phyloP scores from a whole-genome alignment of 2,113 vertebrate genomes.

The Apteryx mantelli region DNA sequence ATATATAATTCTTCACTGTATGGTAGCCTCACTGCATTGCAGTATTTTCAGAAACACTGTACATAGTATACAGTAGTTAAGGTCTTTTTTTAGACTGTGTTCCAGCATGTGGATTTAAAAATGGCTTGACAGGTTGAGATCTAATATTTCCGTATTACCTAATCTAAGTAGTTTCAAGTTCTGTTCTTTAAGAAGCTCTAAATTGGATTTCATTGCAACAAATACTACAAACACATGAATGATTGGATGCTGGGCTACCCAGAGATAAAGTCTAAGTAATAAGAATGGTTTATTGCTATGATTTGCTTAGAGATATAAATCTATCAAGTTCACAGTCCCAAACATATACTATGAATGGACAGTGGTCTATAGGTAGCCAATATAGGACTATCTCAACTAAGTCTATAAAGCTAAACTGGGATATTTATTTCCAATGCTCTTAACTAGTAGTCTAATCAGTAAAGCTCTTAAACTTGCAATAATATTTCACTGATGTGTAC shows the following conservation, averaged over 20 bases:
- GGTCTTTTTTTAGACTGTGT: not conserved
- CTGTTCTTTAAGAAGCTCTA: not conserved
- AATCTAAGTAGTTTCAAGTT: not conserved
- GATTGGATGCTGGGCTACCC: not conserved
- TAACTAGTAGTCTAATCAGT: slow-evolving; percentile 83
- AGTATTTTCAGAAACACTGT: not conserved
- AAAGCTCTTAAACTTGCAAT: slow-evolving; percentile 81
- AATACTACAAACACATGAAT: not conserved
- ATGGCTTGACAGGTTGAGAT: not conserved
- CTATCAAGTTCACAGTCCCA: slow-evolving; percentile 51
- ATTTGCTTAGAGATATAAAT: slow-evolving; percentile 62
- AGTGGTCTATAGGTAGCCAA: slow-evolving; percentile 23
- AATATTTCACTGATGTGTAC: slow-evolving; percentile 85
- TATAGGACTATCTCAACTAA: slow-evolving; percentile 55
- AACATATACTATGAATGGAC: slow-evolving; percentile 31
- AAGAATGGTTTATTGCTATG: slow-evolving; percentile 42
- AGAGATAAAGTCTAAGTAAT: slow-evolving; percentile 30
- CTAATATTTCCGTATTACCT: not conserved
- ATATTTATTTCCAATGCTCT: slow-evolving; percentile 77
- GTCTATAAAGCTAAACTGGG: slow-evolving; percentile 76
- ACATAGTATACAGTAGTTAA: not conserved
- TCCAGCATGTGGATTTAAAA: not conserved
- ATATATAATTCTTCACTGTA: not conserved
- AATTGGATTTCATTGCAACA: not conserved
- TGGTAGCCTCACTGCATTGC: not conserved